phyloP scores from a whole-genome alignment of 37 sponge, comb jelly and placozoan species.

The Geodia barretti region DNA sequence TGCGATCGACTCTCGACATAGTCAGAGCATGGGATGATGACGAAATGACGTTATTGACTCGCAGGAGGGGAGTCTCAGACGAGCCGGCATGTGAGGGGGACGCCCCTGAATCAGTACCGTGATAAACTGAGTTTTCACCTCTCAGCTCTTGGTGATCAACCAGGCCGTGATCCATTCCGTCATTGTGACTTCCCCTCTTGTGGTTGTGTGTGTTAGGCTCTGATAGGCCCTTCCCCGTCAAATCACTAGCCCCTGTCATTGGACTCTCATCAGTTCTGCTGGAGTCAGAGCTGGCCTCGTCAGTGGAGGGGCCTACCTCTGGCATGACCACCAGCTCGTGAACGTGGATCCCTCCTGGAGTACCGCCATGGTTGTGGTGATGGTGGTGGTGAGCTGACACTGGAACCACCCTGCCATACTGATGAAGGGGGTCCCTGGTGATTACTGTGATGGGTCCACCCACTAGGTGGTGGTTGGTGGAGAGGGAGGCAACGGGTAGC shows the following conservation, averaged over 20 bases:
- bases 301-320: background rate
- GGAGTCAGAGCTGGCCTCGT: background rate
- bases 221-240: too few species aligned
- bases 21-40: background rate
- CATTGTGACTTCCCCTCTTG: too few species aligned
- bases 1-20: background rate
- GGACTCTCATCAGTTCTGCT: background rate
- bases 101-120: background rate
- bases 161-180: background rate
- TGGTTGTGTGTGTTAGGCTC: too few species aligned
- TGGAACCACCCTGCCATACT: too few species aligned
- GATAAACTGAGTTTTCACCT: too few species aligned
- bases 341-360: background rate
- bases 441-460: background rate
- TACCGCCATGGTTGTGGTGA: too few species aligned
- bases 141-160: background rate
- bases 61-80: background rate
- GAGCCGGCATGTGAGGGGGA: background rate
- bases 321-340: background rate
- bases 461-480: background rate
- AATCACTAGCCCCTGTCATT: background rate
- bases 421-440: background rate
- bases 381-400: too few species aligned
- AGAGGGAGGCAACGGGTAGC: background rate
- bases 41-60: too few species aligned